These are phyloP conservation scores for Rhagium mordax DNA, from an alignment of 2,888 invertebrate species.

Conservation along the genomic window DNA sequence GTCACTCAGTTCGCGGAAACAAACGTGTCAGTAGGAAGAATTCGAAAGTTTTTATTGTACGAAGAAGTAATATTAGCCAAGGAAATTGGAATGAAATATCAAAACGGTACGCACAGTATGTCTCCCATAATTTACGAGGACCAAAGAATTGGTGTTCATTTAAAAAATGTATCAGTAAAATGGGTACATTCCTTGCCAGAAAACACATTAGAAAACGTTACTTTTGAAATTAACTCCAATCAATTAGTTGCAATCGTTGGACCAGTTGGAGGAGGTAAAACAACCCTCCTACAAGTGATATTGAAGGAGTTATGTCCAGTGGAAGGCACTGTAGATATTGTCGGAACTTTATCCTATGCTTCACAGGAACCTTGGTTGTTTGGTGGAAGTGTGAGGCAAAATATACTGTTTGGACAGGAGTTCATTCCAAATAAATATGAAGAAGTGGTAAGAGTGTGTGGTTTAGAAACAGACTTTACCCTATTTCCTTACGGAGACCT, in stretches of 20 bases:
- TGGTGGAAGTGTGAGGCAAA: conserved; percentile 88
- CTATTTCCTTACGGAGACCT: conserved; percentile 84
- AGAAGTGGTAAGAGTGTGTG: conserved; percentile 79
- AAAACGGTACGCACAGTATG: conserved; percentile 1
- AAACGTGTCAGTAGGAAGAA: conserved; percentile 51
- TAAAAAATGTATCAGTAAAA: conserved; percentile 33
- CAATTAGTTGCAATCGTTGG: conserved; percentile 73
- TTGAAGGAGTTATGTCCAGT: conserved; percentile 80
- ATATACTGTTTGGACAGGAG: conserved; percentile 89
- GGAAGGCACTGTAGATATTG: conserved; percentile 46
- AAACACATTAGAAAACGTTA: conserved; percentile 25
- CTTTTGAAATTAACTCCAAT: conserved; percentile 72
- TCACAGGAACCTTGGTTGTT: conserved; percentile 91
- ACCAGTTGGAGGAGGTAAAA: conserved; percentile 77
- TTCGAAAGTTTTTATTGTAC: conserved; percentile 68
- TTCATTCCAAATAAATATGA: conserved; percentile 79
- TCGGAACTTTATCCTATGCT: conserved; percentile 82
- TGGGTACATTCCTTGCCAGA: conserved; percentile 24
- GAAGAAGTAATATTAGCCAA: conserved; percentile 22
- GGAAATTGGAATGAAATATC: background rate
- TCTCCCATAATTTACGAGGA: background rate
- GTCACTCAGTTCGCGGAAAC: conserved; percentile 81
- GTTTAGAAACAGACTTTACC: conserved; percentile 80
- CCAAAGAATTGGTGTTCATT: conserved; percentile 2
- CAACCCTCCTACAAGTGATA: conserved; percentile 70